phyloP scores from a whole-genome alignment of 2,888 invertebrate genomes.

The Andricus quercusramuli region DNA sequence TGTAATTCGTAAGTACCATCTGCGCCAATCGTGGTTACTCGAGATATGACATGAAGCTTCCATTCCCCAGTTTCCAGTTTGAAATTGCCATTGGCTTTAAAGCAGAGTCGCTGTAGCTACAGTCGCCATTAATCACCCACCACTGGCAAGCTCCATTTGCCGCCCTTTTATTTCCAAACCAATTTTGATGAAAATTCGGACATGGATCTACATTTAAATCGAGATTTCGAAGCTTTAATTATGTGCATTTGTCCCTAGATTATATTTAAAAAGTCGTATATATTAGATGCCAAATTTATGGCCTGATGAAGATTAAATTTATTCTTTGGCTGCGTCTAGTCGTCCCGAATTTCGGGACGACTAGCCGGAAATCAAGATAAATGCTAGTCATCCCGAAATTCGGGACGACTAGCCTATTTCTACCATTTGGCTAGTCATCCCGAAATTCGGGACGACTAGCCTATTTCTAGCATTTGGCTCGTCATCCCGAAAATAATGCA shows the following conservation, averaged over 20 bases:
- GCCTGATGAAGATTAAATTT: too few species aligned
- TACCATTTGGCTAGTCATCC: too few species aligned
- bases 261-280: background rate
- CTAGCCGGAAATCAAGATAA: too few species aligned
- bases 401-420: too few species aligned
- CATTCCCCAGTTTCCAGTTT: conserved; percentile 66
- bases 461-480: too few species aligned
- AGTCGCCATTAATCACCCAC: conserved; percentile 56
- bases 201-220: background rate
- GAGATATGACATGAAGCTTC: conserved; percentile 62
- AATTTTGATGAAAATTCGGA: background rate
- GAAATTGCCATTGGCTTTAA: conserved; percentile 58
- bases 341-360: too few species aligned
- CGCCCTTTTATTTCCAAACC: background rate
- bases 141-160: conserved; percentile 34
- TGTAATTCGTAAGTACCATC: conserved; percentile 64
- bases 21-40: conserved; percentile 67
- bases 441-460: too few species aligned
- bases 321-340: too few species aligned
- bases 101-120: conserved; percentile 43
- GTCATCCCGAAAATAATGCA: too few species aligned
- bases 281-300: too few species aligned
- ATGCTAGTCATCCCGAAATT: too few species aligned
- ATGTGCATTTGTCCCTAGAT: background rate
- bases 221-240: background rate